A percentile compares a stretch with the other conserved stretches of the same genome.
Conservation (phyloP, 2,797 vertebrate species). For the Protosalanx chinensis region DNA sequence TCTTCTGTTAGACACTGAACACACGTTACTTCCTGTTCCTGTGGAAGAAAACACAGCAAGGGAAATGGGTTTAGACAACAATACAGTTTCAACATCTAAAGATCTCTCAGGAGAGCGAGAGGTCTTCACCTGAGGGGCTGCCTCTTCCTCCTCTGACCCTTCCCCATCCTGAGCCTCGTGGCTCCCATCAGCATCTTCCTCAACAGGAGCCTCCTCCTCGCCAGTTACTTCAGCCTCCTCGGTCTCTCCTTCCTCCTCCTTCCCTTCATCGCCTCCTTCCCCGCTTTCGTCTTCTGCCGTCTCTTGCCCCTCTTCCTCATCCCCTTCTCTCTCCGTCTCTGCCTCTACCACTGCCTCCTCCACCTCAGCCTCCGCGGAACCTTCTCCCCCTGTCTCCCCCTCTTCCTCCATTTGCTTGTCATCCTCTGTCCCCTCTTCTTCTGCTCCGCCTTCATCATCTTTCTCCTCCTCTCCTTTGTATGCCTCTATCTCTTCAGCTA, state of each 20-base stretch:
- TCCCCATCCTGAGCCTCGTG: conserved; percentile 33
- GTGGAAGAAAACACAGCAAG: neutral
- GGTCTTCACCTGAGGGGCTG: conserved; percentile 43
- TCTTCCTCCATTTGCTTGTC: neutral
- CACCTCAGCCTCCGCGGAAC: neutral
- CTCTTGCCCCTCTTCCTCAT: neutral
- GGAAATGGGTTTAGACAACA: neutral
- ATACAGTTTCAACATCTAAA: neutral
- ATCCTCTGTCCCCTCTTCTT: neutral
- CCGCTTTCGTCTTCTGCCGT: neutral
- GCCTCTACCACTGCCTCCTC: neutral
- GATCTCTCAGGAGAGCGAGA: neutral
- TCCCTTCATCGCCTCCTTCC: conserved; percentile 8
- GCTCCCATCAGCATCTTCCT: conserved; percentile 43
- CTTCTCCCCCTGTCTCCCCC: neutral
- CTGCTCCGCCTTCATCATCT: neutral
- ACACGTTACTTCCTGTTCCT: conserved; percentile 1
- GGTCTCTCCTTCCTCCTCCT: neutral
- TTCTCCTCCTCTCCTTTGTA: neutral
- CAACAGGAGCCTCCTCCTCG: neutral
- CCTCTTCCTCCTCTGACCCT: conserved; percentile 42
- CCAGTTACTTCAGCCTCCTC: neutral
- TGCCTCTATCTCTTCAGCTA: conserved; percentile 11
- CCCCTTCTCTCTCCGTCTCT: rapidly evolving
- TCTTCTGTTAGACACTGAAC: conserved; percentile 38